These are phyloP conservation scores for Parapristionchus giblindavisi DNA, from an alignment of 2,888 invertebrate species.

Conservation along the genomic window DNA sequence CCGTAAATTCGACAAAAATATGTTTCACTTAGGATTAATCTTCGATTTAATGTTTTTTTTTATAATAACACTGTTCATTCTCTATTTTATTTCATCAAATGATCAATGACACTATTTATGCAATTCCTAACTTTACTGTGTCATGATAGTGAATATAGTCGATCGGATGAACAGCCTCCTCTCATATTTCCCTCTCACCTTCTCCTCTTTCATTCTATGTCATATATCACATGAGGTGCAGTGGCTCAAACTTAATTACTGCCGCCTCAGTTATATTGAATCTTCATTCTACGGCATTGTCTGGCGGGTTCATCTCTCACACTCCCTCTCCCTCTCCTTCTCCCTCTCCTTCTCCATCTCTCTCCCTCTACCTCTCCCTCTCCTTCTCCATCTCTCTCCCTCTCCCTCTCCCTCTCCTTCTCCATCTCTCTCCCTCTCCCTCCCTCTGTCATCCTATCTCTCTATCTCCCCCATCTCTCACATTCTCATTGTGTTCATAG, in stretches of 20 bases:
- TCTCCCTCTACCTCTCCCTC: constrained; percentile 18
- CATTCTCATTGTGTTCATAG: too few species aligned
- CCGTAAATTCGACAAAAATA: too few species aligned
- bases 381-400: constrained; percentile 1
- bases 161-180: background rate
- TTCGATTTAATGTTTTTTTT: too few species aligned
- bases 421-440: background rate
- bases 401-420: background rate
- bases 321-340: background rate
- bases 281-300: too few species aligned
- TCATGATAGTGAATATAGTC: too few species aligned
- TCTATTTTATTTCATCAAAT: too few species aligned
- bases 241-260: background rate
- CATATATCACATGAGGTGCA: background rate
- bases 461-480: constrained; percentile 11
- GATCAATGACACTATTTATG: too few species aligned
- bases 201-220: background rate
- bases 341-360: background rate
- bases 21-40: too few species aligned
- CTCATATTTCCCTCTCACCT: background rate
- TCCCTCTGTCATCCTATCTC: constrained; percentile 20
- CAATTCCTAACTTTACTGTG: too few species aligned
- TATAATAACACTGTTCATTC: too few species aligned
- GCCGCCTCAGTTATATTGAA: too few species aligned
- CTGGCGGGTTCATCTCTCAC: background rate